Evolutionary conservation across 2,113 vertebrate species (phyloP).

Genomic region (Macaca mulatta): DNA sequence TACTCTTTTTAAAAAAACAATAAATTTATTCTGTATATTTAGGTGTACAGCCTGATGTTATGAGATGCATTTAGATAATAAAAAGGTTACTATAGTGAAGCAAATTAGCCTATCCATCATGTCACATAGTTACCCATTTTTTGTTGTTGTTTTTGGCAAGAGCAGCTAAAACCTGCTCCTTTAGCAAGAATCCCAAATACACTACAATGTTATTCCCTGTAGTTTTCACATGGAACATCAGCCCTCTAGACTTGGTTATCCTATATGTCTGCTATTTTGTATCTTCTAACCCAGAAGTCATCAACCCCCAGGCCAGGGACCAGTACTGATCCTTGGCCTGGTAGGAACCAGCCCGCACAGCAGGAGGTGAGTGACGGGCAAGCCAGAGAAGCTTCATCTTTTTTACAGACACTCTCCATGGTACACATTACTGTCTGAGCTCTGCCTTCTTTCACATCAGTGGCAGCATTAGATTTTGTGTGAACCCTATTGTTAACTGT

Average conservation of each 20-base stretch:
- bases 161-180: not conserved
- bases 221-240: not conserved
- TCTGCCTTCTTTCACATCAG: no score
- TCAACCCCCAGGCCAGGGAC: no score
- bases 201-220: not conserved
- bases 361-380: no score
- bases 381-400: no score
- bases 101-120: not conserved
- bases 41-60: not conserved
- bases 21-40: not conserved
- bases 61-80: not conserved
- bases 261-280: not conserved
- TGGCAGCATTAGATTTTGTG: no score
- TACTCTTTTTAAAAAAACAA: not conserved
- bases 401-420: no score
- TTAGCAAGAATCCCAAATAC: not conserved
- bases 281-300: not conserved
- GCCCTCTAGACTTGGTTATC: not conserved
- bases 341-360: no score
- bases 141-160: not conserved
- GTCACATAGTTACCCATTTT: not conserved
- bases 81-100: not conserved
- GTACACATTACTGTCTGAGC: no score
- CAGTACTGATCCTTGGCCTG: no score
- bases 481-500: no score